Percentiles rank a stretch among this genome's conserved stretches.
These are phyloP conservation scores for Styela plicata DNA, from an alignment of 23 tunicate genomes.

Conservation along the genomic window DNA sequence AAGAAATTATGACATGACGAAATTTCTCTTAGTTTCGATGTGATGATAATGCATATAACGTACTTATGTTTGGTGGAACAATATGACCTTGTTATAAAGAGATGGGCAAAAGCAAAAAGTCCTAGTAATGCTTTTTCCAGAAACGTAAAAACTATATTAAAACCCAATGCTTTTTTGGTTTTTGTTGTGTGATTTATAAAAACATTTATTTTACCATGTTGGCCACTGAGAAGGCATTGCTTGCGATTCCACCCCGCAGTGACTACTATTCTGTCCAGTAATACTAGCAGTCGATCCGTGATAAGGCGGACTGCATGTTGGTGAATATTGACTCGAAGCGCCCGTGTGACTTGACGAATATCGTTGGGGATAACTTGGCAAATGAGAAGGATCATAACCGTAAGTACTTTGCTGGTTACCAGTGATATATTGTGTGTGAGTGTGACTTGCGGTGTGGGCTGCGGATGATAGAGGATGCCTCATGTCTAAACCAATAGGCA, in stretches of 20 bases:
- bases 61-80: too few species aligned
- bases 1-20: too few species aligned
- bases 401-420: slow-evolving; percentile 12
- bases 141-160: too few species aligned
- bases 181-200: too few species aligned
- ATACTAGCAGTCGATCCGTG: slow-evolving; percentile 32
- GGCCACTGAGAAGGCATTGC: slow-evolving; percentile 53
- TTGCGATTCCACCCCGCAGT: slow-evolving; percentile 26
- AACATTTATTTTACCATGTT: slow-evolving; percentile 27
- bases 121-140: too few species aligned
- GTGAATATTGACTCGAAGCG: slow-evolving; percentile 26
- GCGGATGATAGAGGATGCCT: slow-evolving; percentile 2
- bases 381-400: slow-evolving; percentile 36
- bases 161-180: too few species aligned
- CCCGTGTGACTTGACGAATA: slow-evolving; percentile 17
- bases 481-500: slow-evolving; percentile 23
- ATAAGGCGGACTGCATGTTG: slow-evolving; percentile 35
- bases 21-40: too few species aligned
- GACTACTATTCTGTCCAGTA: slow-evolving; percentile 16
- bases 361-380: slow-evolving; percentile 17
- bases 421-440: slow-evolving; percentile 14
- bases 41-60: too few species aligned
- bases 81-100: too few species aligned
- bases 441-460: slow-evolving; percentile 6
- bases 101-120: too few species aligned